Percentiles rank a stretch among this genome's conserved stretches.
These are phyloP conservation scores for Autographa pulchrina DNA, from an alignment of 2,888 invertebrate species.

Conservation along the genomic window DNA sequence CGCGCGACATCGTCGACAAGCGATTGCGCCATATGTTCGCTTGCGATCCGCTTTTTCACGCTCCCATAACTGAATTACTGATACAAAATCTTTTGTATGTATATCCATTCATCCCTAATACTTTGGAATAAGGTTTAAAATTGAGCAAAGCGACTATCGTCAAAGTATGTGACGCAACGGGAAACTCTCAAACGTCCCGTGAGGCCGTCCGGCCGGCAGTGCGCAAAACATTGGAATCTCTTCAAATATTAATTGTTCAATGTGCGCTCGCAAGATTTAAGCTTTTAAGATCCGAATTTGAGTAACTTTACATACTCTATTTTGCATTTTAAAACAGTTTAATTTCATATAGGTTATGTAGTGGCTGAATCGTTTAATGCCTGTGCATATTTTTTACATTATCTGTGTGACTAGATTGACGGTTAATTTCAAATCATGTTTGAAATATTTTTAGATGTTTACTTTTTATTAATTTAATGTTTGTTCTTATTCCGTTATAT, in stretches of 20 bases:
- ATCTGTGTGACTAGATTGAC: constrained; percentile 7
- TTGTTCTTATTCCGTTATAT: neutral
- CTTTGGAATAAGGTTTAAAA: constrained; percentile 49
- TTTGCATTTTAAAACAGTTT: neutral
- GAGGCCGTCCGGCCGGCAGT: constrained; percentile 57
- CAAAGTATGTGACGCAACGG: constrained; percentile 39
- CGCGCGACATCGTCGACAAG: constrained; percentile 69
- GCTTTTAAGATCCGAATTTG: constrained; percentile 18
- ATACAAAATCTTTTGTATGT: constrained; percentile 53
- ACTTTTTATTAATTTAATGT: constrained; percentile 9
- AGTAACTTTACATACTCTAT: neutral
- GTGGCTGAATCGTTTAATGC: neutral
- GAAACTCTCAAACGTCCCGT: constrained; percentile 60
- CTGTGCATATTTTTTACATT: neutral
- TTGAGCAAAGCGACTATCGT: constrained; percentile 14
- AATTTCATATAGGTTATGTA: neutral
- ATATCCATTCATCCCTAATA: constrained; percentile 16
- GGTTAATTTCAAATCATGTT: constrained; percentile 7
- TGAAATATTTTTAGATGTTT: neutral
- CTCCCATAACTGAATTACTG: constrained; percentile 71
- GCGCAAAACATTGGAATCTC: constrained; percentile 63
- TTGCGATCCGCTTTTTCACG: constrained; percentile 72
- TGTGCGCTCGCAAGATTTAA: constrained; percentile 45
- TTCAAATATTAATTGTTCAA: constrained; percentile 65
- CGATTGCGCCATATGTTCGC: constrained; percentile 67